Percentiles rank a stretch among this genome's conserved stretches.
Conservation (phyloP, 35 echinoderm and acorn worm genomes). For the Diadema setosum region DNA sequence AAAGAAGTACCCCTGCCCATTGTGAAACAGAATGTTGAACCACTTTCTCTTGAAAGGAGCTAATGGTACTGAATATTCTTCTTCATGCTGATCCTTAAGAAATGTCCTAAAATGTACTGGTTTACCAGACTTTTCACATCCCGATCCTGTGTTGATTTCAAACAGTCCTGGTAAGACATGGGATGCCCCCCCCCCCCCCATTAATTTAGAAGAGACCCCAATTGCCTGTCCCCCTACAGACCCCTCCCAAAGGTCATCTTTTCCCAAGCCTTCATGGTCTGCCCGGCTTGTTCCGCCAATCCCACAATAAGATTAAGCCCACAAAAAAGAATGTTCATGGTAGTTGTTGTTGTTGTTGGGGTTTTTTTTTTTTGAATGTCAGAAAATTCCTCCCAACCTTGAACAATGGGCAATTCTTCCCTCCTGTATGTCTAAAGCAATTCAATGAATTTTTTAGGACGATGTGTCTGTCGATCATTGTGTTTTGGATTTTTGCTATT, state of each 20-base stretch:
- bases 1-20: background rate
- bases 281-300: constrained; percentile 21
- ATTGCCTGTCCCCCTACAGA: constrained; percentile 7
- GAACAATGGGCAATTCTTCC: constrained; percentile 24
- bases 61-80: background rate
- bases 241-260: constrained; percentile 12
- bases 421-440: constrained; percentile 42
- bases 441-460: constrained; percentile 54
- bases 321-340: constrained; percentile 70
- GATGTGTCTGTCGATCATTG: constrained; percentile 64
- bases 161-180: background rate
- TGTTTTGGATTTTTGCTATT: constrained; percentile 37
- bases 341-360: too few relatives aligned
- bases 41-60: constrained; percentile 7
- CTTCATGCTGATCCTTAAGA: background rate
- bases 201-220: background rate
- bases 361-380: background rate
- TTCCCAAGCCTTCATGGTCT: constrained; percentile 46
- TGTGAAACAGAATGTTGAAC: too few relatives aligned
- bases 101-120: constrained; percentile 2
- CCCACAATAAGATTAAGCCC: constrained; percentile 69
- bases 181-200: background rate
- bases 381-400: constrained; percentile 22
- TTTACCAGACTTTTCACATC: too few relatives aligned
- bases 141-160: background rate